A percentile compares a stretch with the other conserved stretches of the same genome.
These are phyloP conservation scores for Apostichopus japonicus DNA, from an alignment of 35 echinoderm and acorn worm genomes.

Conservation along the genomic window DNA sequence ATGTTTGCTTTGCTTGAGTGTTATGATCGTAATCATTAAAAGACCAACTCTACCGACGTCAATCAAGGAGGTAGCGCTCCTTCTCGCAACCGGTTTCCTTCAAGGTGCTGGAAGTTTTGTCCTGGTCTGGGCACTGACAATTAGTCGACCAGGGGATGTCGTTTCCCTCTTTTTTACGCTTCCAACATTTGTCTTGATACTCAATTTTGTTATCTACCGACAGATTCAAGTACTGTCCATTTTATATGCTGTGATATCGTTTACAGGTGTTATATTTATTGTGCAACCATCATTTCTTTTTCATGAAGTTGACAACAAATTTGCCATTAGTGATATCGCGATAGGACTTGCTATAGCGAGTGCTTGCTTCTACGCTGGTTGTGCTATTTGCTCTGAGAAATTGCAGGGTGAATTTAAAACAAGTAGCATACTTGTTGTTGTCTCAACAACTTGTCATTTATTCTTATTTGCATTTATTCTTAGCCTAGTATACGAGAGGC, in stretches of 20 bases:
- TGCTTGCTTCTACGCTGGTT: not conserved
- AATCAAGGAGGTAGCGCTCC: too few species aligned
- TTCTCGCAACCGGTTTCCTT: too few species aligned
- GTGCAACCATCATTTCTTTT: not conserved
- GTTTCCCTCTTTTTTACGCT: not conserved
- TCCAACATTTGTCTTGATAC: not conserved
- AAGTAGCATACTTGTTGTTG: not conserved
- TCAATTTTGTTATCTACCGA: not conserved
- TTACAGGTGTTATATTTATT: not conserved
- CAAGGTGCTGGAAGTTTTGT: not conserved
- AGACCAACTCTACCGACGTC: too few species aligned
- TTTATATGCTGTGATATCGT: not conserved
- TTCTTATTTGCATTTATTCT: not conserved
- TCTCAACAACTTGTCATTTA: not conserved
- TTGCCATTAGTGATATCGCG: not conserved
- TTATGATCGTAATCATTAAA: too few species aligned
- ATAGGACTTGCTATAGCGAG: not conserved
- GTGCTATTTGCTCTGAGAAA: not conserved
- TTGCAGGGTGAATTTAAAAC: not conserved
- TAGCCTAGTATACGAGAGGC: not conserved
- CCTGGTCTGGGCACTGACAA: not conserved
- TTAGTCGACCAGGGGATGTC: not conserved
- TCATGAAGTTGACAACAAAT: not conserved
- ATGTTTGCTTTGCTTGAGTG: too few species aligned
- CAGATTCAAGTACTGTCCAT: not conserved